A percentile compares a stretch with the other conserved stretches of the same genome.
phyloP scores from a whole-genome alignment of 2,888 invertebrate genomes.

The Calephelis perditalis region DNA sequence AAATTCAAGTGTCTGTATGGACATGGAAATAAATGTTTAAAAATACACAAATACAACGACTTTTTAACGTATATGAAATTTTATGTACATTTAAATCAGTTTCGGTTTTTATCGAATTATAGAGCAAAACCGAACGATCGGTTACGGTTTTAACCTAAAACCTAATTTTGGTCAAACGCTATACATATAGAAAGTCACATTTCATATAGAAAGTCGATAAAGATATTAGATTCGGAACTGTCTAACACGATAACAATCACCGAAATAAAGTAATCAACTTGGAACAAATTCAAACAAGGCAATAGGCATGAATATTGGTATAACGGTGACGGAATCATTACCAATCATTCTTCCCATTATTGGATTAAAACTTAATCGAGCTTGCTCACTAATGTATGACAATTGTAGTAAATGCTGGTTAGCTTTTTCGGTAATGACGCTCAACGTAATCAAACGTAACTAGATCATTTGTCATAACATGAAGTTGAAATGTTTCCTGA shows the following conservation, averaged over 20 bases:
- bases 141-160: too few relatives aligned
- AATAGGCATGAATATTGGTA: conserved; percentile 3
- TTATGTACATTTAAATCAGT: too few relatives aligned
- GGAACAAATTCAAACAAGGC: neutral
- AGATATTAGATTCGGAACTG: too few relatives aligned
- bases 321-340: neutral
- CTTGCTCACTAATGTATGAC: neutral
- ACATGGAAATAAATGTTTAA: too few relatives aligned
- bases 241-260: neutral
- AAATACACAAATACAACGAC: too few relatives aligned
- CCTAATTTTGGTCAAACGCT: too few relatives aligned
- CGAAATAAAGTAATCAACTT: conserved; percentile 6
- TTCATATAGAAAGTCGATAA: too few relatives aligned
- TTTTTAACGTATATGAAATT: too few relatives aligned
- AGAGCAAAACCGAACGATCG: too few relatives aligned
- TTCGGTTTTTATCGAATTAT: too few relatives aligned
- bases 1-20: too few relatives aligned
- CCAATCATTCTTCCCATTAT: conserved; percentile 8
- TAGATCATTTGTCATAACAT: conserved; percentile 2
- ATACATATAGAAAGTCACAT: too few relatives aligned
- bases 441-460: conserved; percentile 6
- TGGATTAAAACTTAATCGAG: conserved; percentile 10
- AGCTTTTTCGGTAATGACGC: conserved; percentile 4
- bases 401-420: conserved; percentile 4
- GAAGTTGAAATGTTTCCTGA: neutral